Percentiles rank a stretch among this genome's conserved stretches.
These are phyloP conservation scores for Acrossocheilus fasciatus DNA, from an alignment of 2,797 vertebrate genomes.

Conservation along the genomic window DNA sequence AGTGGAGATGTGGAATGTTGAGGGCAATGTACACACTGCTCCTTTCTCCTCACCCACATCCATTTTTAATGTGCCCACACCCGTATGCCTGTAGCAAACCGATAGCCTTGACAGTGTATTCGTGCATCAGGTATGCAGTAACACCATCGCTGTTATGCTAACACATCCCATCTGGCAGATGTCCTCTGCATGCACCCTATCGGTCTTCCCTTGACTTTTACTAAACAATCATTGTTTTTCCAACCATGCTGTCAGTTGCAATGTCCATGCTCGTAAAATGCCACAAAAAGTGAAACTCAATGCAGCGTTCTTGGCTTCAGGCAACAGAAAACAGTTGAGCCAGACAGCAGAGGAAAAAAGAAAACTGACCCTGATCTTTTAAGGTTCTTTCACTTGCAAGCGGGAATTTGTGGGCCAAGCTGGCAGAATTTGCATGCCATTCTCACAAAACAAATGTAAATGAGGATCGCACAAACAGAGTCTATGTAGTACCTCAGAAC, in stretches of 20 bases:
- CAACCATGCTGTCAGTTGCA: constrained; percentile 16
- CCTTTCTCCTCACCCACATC: constrained; percentile 32
- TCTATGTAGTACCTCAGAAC: constrained; percentile 39
- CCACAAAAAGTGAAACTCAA: constrained; percentile 27
- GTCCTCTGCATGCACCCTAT: constrained; percentile 37
- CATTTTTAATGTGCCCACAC: constrained; percentile 27
- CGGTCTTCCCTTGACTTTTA: constrained; percentile 15
- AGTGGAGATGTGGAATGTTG: constrained; percentile 45
- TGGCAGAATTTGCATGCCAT: constrained; percentile 65
- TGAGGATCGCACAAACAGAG: constrained; percentile 54
- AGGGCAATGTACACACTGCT: constrained; percentile 17
- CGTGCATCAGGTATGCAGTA: constrained; percentile 11
- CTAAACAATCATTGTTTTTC: constrained; percentile 45
- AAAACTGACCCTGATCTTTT: constrained; percentile 47
- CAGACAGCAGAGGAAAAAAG: constrained; percentile 33
- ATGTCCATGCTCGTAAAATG: constrained; percentile 42
- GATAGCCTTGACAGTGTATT: constrained; percentile 10
- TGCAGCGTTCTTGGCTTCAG: constrained; percentile 12
- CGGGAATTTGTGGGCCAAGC: constrained; percentile 56
- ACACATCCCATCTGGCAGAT: constrained; percentile 34
- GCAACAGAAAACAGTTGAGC: constrained; percentile 38
- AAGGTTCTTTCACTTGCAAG: constrained; percentile 51
- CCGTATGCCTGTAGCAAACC: constrained; percentile 21
- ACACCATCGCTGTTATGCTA: constrained; percentile 10
- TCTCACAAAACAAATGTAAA: constrained; percentile 69